Evolutionary conservation across 2,113 vertebrate species (phyloP), one percentile per base, ranked within the genome.

Genomic region (Gavialis gangeticus): DNA sequence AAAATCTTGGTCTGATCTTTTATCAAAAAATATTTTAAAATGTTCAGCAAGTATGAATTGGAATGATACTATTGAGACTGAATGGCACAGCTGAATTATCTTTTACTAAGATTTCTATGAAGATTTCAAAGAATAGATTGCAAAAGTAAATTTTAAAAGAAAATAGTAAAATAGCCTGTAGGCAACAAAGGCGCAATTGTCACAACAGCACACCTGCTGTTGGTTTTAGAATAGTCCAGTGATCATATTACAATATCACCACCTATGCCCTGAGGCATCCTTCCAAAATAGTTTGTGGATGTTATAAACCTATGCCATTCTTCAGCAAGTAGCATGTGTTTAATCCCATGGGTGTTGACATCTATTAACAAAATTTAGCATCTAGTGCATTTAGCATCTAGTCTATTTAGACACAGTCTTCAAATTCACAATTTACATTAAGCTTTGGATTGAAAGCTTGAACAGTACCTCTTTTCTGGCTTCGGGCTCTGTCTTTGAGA

Each of bases 381-480:
- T 46, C 46, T 46, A 46, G 46, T 46, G 46, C 46, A 46, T 66
- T 55, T 69, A 27, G 19, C 18, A 66, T 69, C 27, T 64, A 30
- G 58, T 12, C 64, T 58, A 12, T 13, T 73, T 24, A 56, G 37
- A 71, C 46, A 55, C 56, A 57, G 11, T 46, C 64, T 66, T 57
- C 69, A 37, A 73, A 73, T 13, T 24, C 34, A 46, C 69, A 11
- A 46, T 46, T 73, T 10, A 22, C 21, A 46, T 37, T 13, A 46
- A 73, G 21, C 34, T 46, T 24, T 73, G 46, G 57, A 79, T 73
- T 9, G 30, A 76, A 79, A 16, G 0, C 10, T 2, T 18, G 30
- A 24, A 78, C 19, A 2, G 4, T 98, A 99, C 99, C 99, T 99
- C 96, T 82, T 98, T 22, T 98, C 98, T 0, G 95, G 82, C 3